Evolutionary conservation across 2,113 vertebrate species (phyloP).

Genomic region (Genyomyrus donnyi): DNA sequence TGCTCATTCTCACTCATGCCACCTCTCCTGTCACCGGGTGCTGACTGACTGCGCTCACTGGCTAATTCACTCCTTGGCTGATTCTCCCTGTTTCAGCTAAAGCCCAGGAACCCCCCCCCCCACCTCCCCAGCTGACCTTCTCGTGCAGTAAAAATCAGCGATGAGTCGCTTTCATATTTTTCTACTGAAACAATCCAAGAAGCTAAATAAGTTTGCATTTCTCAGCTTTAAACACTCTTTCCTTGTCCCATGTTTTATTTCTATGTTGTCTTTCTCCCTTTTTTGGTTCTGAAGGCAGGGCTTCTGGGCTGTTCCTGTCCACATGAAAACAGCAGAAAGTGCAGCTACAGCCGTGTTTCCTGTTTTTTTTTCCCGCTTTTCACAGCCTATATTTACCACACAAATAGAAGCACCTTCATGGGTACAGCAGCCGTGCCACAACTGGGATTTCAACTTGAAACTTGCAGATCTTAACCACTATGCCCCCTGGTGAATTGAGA

Average conservation of each 20-base stretch:
- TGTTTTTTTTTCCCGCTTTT: neutral
- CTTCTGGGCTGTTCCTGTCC: neutral
- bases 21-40: neutral
- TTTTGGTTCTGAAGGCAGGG: neutral
- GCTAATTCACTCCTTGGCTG: neutral
- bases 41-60: neutral
- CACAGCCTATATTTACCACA: neutral
- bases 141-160: neutral
- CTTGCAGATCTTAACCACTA: neutral
- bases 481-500: neutral
- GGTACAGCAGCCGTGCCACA: neutral
- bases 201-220: neutral
- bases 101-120: neutral
- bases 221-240: neutral
- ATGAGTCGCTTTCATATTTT: neutral
- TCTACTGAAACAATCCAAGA: neutral
- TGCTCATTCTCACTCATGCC: neutral
- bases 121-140: neutral
- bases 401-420: neutral
- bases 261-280: neutral
- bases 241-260: neutral
- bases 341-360: neutral
- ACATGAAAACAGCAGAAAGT: neutral
- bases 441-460: neutral
- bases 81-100: neutral